phyloP scores from a whole-genome alignment of 2,888 invertebrate species.

The Harpalus rufipes region DNA sequence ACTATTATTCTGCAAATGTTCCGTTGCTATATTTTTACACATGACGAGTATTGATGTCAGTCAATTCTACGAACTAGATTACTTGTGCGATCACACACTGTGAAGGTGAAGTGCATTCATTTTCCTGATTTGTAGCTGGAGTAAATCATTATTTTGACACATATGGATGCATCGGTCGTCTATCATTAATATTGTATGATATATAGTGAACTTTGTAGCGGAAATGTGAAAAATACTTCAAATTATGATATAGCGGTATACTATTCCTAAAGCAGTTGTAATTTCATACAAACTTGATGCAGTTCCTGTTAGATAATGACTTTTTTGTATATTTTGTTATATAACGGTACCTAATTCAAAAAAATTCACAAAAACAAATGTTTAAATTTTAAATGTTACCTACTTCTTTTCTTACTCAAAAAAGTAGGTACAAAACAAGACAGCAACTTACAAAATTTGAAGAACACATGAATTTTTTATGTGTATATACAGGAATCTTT shows the following conservation, averaged over 20 bases:
- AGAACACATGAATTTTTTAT: no score
- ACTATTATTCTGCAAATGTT: constrained; percentile 11
- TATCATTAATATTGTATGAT: constrained; percentile 17
- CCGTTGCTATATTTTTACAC: constrained; percentile 32
- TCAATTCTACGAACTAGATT: constrained; percentile 19
- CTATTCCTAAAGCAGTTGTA: neutral
- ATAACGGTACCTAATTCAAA: no score
- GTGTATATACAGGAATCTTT: no score
- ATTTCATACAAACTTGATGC: neutral
- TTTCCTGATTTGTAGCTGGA: neutral
- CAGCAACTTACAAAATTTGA: no score
- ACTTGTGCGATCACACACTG: neutral
- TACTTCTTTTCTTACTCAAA: no score
- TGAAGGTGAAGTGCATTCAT: neutral
- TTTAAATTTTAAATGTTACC: no score
- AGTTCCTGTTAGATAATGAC: neutral
- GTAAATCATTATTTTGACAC: constrained; percentile 8
- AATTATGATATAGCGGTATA: constrained; percentile 12
- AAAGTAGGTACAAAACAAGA: no score
- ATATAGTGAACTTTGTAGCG: neutral
- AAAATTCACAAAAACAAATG: no score
- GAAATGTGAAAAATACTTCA: neutral
- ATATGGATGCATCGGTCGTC: constrained; percentile 3
- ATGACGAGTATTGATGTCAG: constrained; percentile 18
- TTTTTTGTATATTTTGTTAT: no score